Base-by-base conservation (phyloP, 2,113 vertebrate genomes). In the Nothobranchius kuhntae region DNA sequence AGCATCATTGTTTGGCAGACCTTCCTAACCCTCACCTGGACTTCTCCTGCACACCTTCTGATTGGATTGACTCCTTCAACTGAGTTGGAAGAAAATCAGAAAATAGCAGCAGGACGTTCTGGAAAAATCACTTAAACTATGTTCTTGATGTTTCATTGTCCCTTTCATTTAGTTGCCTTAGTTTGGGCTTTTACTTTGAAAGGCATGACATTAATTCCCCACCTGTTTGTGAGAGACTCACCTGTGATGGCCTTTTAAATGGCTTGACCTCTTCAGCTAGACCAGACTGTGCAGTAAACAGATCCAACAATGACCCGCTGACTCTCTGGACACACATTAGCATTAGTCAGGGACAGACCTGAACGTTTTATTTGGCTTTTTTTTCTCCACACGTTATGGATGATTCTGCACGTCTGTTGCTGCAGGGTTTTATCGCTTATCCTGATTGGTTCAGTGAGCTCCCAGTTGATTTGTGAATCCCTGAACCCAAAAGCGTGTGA, bases 261-360 rank as follows among this genome's bases (percentile, higher is more conserved):
- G 60, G 87, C 85, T 87, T 89, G 78, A 85, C 85, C 80, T 84
- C 12, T 77, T 48, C 48, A 78, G 66, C 69, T 72, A 46, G 30
- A 75, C 77, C 75, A 67, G 24, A 52, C 58, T 73, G 78, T 73
- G 42, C 78, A 77, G 53, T 26, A 30, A n/a, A 46, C 40, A 73
- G 61, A 67, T 73, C 65, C 21, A 24, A 36, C 36, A 52, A 15
- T 60, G 68, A 60, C 11, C 44, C 44, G 11, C 30, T 30, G 30
- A 30, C 30, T 30, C 30, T 30, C 30, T 30, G 30, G 30, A 30
- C 30, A 30, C 30, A 30, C 30, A 30, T 30, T 30, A 30, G 30
- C 30, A 4, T 30, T 4, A 30, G 30, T 30, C 30, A 30, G 30
- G 30, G 30, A 30, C 30, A 30, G 4, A 30, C 30, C 30, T 30